Conservation (phyloP, 2,113 vertebrate genomes). For the Zingel zingel region DNA sequence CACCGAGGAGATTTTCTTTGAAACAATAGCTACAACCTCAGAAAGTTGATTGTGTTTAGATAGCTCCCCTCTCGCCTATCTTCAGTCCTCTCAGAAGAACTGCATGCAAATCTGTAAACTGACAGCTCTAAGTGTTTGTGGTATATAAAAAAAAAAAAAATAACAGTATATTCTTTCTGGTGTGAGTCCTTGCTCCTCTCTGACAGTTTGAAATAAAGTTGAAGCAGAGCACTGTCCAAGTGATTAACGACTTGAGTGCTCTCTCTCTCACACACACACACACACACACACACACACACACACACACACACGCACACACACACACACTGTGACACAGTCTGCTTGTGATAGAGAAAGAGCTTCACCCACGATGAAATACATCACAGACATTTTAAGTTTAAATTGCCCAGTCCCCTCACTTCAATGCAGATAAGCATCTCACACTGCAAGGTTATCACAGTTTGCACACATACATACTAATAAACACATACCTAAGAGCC, state of each 20-base stretch:
- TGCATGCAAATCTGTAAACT: conserved; percentile 41
- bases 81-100: neutral
- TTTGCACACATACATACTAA: conserved; percentile 29
- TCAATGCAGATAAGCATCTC: conserved; percentile 17
- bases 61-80: conserved; percentile 15
- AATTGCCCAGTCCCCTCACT: conserved; percentile 11
- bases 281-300: conserved; percentile 21
- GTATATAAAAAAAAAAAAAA: conserved; percentile 30
- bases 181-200: conserved; percentile 41
- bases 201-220: conserved; percentile 54
- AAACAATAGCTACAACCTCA: conserved; percentile 33
- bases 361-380: conserved; percentile 33
- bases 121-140: conserved; percentile 29
- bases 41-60: conserved; percentile 36
- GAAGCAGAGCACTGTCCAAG: conserved; percentile 54
- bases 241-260: conserved; percentile 65
- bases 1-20: conserved; percentile 25
- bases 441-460: conserved; percentile 28
- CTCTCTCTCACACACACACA: neutral
- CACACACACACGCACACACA: neutral
- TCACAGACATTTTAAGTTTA: conserved; percentile 4
- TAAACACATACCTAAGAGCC: neutral
- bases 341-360: conserved; percentile 10
- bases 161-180: conserved; percentile 34
- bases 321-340: neutral